Percentiles rank a stretch among this genome's conserved stretches.
Evolutionary conservation across 2,797 vertebrate species (phyloP).

Genomic region (Protosalanx chinensis): DNA sequence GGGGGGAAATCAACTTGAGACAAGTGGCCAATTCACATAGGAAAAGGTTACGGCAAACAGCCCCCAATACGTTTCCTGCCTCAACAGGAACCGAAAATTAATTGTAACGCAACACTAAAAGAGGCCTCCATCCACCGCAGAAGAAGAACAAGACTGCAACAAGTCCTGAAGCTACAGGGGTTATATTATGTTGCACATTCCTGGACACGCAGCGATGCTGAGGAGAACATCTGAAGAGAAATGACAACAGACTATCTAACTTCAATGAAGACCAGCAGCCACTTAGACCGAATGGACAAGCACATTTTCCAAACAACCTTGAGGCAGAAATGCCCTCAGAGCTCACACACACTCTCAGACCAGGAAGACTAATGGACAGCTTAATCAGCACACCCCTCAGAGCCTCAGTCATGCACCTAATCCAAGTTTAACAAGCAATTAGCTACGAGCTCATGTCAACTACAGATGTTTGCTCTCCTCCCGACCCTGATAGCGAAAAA

Average conservation of each 20-base stretch:
- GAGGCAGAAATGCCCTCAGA: neutral
- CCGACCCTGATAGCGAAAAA: slow-evolving; percentile 2
- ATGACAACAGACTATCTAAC: neutral
- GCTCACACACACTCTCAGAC: slow-evolving; percentile 5
- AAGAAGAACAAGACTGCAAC: slow-evolving; percentile 39
- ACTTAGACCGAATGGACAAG: neutral
- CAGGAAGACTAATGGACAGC: slow-evolving; percentile 1
- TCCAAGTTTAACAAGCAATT: slow-evolving; percentile 15
- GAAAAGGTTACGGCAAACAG: slow-evolving; percentile 50
- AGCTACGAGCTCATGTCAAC: slow-evolving; percentile 8
- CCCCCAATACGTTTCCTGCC: slow-evolving; percentile 62
- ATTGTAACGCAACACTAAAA: slow-evolving; percentile 53
- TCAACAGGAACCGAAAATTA: slow-evolving; percentile 57
- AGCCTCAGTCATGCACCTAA: slow-evolving; percentile 12
- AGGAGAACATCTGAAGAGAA: neutral
- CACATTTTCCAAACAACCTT: neutral
- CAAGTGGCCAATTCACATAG: slow-evolving; percentile 71
- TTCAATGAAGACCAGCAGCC: neutral
- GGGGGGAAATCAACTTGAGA: slow-evolving; percentile 46
- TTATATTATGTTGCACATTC: slow-evolving; percentile 3
- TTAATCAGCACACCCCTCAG: slow-evolving; percentile 11
- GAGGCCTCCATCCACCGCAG: slow-evolving; percentile 38
- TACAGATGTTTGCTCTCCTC: slow-evolving; percentile 21
- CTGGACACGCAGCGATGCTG: neutral
- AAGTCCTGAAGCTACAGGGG: too few relatives aligned